A percentile compares a stretch with the other conserved stretches of the same genome.
Conservation (phyloP, 2,888 invertebrate genomes). For the Morpho achilles region DNA sequence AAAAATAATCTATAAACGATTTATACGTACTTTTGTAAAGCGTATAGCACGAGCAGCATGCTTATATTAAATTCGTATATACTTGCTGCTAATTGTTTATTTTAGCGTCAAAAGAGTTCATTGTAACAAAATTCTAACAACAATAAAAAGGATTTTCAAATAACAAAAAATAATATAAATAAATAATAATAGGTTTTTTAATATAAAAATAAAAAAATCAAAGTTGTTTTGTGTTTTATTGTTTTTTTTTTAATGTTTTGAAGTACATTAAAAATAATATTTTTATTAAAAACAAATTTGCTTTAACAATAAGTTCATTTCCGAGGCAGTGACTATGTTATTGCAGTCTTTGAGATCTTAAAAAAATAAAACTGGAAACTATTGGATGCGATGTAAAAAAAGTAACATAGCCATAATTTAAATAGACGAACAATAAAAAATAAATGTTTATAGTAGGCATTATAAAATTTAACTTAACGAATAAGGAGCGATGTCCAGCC, state of each 20-base stretch:
- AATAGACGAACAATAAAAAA: slow-evolving; percentile 48
- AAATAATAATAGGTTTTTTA: too few relatives aligned
- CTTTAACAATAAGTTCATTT: slow-evolving; percentile 57
- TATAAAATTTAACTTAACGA: slow-evolving; percentile 44
- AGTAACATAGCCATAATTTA: slow-evolving; percentile 62
- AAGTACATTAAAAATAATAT: slow-evolving; percentile 68
- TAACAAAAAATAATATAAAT: too few relatives aligned
- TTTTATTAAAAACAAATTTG: slow-evolving; percentile 64
- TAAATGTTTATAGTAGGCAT: slow-evolving; percentile 33
- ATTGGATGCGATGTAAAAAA: slow-evolving; percentile 18
- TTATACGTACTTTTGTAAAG: too few relatives aligned
- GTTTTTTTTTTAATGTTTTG: slow-evolving; percentile 55
- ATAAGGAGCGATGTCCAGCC: slow-evolving; percentile 51
- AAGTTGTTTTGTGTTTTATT: slow-evolving; percentile 58
- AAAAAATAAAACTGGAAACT: slow-evolving; percentile 21
- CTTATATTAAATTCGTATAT: too few relatives aligned
- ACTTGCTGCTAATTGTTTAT: too few relatives aligned
- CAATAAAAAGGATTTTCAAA: too few relatives aligned
- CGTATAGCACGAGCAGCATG: too few relatives aligned
- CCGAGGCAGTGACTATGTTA: slow-evolving; percentile 73
- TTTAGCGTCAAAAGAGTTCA: too few relatives aligned
- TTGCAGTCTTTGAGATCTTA: slow-evolving; percentile 68
- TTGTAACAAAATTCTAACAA: neutral
- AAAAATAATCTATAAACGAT: too few relatives aligned
- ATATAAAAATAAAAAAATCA: slow-evolving; percentile 2